phyloP scores from a whole-genome alignment of 2,113 vertebrate species.

The Ctenodactylus gundi region DNA sequence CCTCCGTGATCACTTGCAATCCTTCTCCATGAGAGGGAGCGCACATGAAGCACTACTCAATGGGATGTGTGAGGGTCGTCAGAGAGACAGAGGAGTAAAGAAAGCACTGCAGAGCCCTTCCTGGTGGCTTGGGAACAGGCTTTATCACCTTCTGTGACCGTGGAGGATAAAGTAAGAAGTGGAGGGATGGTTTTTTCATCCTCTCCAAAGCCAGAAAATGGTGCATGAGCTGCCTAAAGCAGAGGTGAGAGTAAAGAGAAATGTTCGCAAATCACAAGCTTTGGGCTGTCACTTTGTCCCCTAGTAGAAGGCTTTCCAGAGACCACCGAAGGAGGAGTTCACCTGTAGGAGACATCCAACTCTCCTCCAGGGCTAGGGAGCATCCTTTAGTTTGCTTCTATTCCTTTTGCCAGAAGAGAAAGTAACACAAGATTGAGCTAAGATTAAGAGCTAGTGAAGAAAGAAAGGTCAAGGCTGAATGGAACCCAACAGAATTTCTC shows the following conservation, averaged over 20 bases:
- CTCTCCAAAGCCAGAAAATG: background rate
- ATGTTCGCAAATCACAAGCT: background rate
- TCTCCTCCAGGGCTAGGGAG: too few relatives aligned
- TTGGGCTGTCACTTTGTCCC: background rate
- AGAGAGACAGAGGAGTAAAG: background rate
- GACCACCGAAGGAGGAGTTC: background rate
- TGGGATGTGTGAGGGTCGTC: background rate
- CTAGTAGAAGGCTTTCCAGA: background rate
- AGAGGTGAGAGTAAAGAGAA: background rate
- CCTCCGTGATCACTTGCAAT: background rate
- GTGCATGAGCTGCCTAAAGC: background rate
- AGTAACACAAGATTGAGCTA: conserved; percentile 62
- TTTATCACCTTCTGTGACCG: background rate
- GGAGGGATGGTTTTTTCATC: background rate
- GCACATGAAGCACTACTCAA: background rate
- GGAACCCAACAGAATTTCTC: conserved; percentile 83
- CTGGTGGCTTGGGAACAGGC: background rate
- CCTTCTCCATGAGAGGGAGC: background rate
- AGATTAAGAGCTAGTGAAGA: conserved; percentile 77
- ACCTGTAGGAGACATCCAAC: background rate
- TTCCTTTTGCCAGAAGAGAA: background rate
- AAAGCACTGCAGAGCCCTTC: background rate
- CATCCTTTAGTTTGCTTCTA: background rate
- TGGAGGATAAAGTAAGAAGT: background rate
- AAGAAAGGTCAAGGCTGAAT: conserved; percentile 85